Evolutionary conservation across 2,797 vertebrate genomes (phyloP).

Genomic region (Microctenopoma lineatum): DNA sequence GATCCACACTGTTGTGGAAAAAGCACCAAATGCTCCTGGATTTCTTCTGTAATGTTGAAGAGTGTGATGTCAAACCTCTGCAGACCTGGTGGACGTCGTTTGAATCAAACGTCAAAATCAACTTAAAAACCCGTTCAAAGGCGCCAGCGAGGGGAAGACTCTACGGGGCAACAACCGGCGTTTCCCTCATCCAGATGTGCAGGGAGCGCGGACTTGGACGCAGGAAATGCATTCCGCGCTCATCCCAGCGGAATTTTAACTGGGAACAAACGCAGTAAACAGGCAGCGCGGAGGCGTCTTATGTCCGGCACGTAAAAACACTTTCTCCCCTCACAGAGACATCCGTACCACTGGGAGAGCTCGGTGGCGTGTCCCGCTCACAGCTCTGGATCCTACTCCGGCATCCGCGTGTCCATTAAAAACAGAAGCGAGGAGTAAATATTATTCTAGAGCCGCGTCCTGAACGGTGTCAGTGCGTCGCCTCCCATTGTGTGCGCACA

Average conservation of each 20-base stretch:
- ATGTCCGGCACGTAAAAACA: neutral
- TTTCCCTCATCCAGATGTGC: slow-evolving; percentile 61
- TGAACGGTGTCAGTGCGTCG: slow-evolving; percentile 43
- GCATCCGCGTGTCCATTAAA: slow-evolving; percentile 1
- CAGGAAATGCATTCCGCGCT: slow-evolving; percentile 55
- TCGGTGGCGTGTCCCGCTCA: neutral
- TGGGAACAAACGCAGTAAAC: slow-evolving; percentile 20
- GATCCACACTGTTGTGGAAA: neutral
- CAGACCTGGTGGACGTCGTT: neutral
- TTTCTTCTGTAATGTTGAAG: too few relatives aligned
- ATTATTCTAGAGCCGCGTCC: slow-evolving; percentile 51
- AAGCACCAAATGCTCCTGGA: neutral
- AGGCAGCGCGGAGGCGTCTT: slow-evolving; percentile 16
- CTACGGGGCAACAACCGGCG: neutral
- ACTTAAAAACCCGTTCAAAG: neutral
- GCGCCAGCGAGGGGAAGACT: neutral
- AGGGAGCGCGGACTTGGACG: slow-evolving; percentile 24
- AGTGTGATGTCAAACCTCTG: neutral
- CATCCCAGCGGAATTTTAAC: slow-evolving; percentile 57
- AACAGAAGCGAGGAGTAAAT: neutral
- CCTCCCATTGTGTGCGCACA: slow-evolving; percentile 71
- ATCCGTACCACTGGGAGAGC: neutral
- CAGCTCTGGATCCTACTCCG: slow-evolving; percentile 25
- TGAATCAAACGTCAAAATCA: neutral
- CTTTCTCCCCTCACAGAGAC: neutral